Percentiles rank a stretch among this genome's conserved stretches.
These are phyloP conservation scores for Paralvinella palmiformis DNA, from an alignment of 1,140 invertebrate species.

Conservation along the genomic window DNA sequence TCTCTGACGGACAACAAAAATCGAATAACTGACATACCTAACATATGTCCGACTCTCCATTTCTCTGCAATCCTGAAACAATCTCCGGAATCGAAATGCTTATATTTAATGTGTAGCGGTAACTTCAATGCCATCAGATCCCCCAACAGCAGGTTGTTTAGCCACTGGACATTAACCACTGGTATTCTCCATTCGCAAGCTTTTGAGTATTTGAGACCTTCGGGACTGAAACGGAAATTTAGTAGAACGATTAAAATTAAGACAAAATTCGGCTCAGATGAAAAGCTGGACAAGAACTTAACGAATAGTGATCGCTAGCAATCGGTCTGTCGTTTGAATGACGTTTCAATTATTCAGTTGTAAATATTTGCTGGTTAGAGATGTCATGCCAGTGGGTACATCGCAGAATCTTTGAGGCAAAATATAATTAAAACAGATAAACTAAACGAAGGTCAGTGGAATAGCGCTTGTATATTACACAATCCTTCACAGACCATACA, in stretches of 20 bases:
- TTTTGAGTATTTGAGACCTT: conserved; percentile 80
- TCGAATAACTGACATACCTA: conserved; percentile 63
- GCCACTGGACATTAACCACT: conserved; percentile 86
- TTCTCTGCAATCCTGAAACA: conserved; percentile 86
- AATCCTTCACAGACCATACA: too few species aligned
- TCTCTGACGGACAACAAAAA: background rate
- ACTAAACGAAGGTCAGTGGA: too few species aligned
- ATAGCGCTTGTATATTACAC: too few species aligned
- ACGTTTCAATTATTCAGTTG: background rate
- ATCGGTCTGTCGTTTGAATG: background rate
- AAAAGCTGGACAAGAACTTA: too few species aligned
- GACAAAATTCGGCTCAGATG: background rate
- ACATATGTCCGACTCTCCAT: conserved; percentile 75
- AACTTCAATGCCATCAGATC: conserved; percentile 70
- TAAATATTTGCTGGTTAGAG: background rate
- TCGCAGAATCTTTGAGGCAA: background rate
- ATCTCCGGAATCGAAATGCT: conserved; percentile 69
- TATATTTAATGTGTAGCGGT: conserved; percentile 76
- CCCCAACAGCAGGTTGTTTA: conserved; percentile 87
- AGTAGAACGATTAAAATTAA: background rate
- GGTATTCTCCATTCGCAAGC: conserved; percentile 80
- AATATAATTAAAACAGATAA: background rate
- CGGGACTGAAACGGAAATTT: conserved; percentile 56
- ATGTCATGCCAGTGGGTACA: background rate
- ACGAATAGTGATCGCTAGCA: too few species aligned